These are phyloP conservation scores for Microctonus aethiopoides DNA, from an alignment of 2,888 invertebrate genomes.

Conservation along the genomic window DNA sequence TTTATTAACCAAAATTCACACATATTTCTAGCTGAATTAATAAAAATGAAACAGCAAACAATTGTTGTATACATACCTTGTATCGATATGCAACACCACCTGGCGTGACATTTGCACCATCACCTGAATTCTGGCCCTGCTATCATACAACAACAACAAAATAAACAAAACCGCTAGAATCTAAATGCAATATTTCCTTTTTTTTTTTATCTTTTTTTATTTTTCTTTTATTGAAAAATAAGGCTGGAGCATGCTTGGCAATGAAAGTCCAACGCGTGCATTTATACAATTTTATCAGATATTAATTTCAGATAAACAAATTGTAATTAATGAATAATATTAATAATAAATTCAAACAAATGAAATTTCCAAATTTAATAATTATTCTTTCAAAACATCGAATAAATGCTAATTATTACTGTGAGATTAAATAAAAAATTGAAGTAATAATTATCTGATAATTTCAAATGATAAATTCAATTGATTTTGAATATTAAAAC, in stretches of 20 bases:
- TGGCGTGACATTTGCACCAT: slow-evolving; percentile 62
- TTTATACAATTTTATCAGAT: slow-evolving; percentile 3
- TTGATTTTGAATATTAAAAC: background rate
- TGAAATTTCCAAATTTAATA: background rate
- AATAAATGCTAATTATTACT: no score
- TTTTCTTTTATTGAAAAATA: slow-evolving; percentile 39
- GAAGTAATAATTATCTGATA: background rate
- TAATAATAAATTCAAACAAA: background rate
- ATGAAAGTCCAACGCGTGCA: slow-evolving; percentile 45
- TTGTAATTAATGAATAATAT: background rate
- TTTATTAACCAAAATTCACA: background rate
- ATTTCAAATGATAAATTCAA: background rate
- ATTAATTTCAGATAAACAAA: background rate
- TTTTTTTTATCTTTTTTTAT: no score
- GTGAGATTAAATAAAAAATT: no score
- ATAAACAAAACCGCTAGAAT: slow-evolving; percentile 65
- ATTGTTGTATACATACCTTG: slow-evolving; percentile 56
- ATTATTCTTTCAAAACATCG: background rate
- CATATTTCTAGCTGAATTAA: no score
- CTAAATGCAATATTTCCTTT: slow-evolving; percentile 56
- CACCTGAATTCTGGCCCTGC: slow-evolving; percentile 62
- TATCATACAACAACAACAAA: slow-evolving; percentile 67
- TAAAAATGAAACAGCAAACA: no score
- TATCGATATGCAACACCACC: no score
- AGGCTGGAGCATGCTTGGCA: slow-evolving; percentile 55